These are phyloP conservation scores for Aricia agestis DNA, from an alignment of 1,140 invertebrate species.

Conservation along the genomic window DNA sequence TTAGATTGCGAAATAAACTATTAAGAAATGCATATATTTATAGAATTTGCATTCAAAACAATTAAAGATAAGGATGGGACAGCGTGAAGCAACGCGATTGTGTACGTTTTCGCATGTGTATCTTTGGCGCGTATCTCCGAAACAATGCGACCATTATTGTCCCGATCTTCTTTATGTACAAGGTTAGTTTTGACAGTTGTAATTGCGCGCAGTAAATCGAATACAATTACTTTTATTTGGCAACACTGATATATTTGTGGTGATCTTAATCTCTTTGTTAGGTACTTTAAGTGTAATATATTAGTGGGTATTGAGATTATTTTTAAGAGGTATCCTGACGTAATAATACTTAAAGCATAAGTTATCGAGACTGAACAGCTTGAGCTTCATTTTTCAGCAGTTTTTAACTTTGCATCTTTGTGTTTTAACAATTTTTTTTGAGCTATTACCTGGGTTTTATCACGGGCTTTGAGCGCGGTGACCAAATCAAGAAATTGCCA, in stretches of 20 bases:
- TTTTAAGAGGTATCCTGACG: background rate
- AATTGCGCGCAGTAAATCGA: constrained; percentile 51
- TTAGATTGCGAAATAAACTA: background rate
- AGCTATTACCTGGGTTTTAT: too few species aligned
- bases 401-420: too few species aligned
- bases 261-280: background rate
- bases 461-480: too few species aligned
- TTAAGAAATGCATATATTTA: background rate
- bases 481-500: too few species aligned
- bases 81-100: constrained; percentile 27
- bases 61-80: constrained; percentile 18
- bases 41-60: background rate
- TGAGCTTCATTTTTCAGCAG: too few species aligned
- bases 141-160: constrained; percentile 63
- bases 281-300: background rate
- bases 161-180: constrained; percentile 55
- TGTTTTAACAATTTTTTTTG: too few species aligned
- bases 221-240: constrained; percentile 45
- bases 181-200: constrained; percentile 59
- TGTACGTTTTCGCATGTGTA: constrained; percentile 56
- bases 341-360: background rate
- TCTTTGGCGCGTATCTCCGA: constrained; percentile 35
- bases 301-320: background rate
- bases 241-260: constrained; percentile 5
- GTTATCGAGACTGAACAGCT: too few species aligned